Evolutionary conservation across 2,888 invertebrate species (phyloP), one percentile per base, ranked within the genome.

Genomic region (Tetropium fuscum): DNA sequence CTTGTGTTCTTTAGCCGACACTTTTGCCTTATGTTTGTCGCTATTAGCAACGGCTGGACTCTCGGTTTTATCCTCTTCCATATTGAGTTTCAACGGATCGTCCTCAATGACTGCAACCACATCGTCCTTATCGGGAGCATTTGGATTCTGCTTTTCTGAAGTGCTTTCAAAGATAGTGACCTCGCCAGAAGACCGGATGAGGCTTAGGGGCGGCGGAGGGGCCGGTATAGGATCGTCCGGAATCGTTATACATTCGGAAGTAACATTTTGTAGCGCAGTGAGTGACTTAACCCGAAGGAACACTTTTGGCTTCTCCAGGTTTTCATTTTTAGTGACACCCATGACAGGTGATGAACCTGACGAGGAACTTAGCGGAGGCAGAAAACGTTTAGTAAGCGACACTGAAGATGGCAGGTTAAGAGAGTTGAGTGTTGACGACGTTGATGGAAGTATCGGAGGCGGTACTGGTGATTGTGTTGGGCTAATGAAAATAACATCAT

Each of bases 401-500:
- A 63, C 45, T 10, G 60, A 36, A 3, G 59, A 32, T 4, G 53
- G 48, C 13, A 53, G 47, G 5, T 54, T 55, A 18, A 53, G 48
- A n/a, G 54, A 44, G 20, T 45, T 27, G n/a, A 58, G 18, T 6
- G 58, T 18, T 8, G 60, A 30, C 1, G 60, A 3, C 7, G 57
- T 13, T 7, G 51, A 41, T 11, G 68, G 36, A 1, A 59, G 47
- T 10, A 54, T 19, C n/a, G 68, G 59, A 15, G 68, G 58, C 6
- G 65, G 58, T 2, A 56, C 40, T 2, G 62, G 58, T 11, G 62
- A 38, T 34, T 59, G 51, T 4, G 67, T 49, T 51, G 80, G 82
- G 65, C 83, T 84, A 10, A 77, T 74, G 66, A 84, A 83, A 58
- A 85, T 84, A 63, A 86, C 85, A 58, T 81, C 83, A 63, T 85